Conservation (phyloP, 1,140 invertebrate genomes). For the Solenopsis invicta region DNA sequence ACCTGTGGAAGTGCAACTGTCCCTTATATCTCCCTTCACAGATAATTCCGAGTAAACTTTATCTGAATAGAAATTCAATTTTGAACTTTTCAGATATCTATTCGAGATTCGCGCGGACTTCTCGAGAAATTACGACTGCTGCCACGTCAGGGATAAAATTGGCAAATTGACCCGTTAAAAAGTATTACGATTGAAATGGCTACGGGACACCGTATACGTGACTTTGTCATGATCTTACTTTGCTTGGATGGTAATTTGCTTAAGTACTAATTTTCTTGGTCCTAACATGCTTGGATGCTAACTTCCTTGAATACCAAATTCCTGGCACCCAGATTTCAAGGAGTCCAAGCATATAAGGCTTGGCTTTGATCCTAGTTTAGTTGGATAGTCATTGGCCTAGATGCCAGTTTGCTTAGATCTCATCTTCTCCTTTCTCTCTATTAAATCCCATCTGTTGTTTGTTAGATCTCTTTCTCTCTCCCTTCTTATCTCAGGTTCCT, state of each 20-base stretch:
- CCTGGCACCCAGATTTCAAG: constrained; percentile 51
- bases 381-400: constrained; percentile 44
- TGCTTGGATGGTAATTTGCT: constrained; percentile 39
- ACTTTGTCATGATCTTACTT: constrained; percentile 5
- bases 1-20: not conserved
- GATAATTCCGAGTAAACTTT: constrained; percentile 26
- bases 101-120: not conserved
- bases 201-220: not conserved
- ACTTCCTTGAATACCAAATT: constrained; percentile 56
- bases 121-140: not conserved
- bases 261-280: constrained; percentile 56
- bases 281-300: constrained; percentile 40
- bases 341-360: constrained; percentile 42
- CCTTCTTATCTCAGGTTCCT: not conserved
- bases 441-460: constrained; percentile 5
- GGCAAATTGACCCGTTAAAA: not conserved
- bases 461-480: no score
- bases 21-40: not conserved
- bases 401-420: constrained; percentile 23
- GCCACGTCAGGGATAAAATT: no score
- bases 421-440: constrained; percentile 3
- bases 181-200: not conserved
- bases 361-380: constrained; percentile 58
- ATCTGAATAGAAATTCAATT: constrained; percentile 12
- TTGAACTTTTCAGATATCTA: not conserved